Evolutionary conservation across 2,797 vertebrate genomes (phyloP), one percentile per base, ranked within the genome.

Genomic region (Alfaro cultratus): DNA sequence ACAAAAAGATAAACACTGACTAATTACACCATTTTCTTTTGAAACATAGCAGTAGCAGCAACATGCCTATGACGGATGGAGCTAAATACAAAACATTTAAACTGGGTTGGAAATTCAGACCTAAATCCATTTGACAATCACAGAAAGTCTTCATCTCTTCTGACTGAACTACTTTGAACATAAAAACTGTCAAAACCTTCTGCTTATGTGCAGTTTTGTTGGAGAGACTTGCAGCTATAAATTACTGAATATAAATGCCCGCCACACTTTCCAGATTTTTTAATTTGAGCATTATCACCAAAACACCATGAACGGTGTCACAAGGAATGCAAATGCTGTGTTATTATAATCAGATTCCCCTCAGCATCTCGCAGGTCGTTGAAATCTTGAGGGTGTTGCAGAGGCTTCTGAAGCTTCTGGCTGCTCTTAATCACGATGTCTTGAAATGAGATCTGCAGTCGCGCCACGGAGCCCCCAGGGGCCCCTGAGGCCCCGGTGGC

Each of bases 331-430:
- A 76, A 83, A 81, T 46, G 78, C 89, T 53, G 81, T 90, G 86
- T 88, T 88, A 89, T 93, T 92, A 89, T 91, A 91, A 94, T 94
- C 92, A 93, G 89, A 85, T 90, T 41, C 84, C 85, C 80, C 91
- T 92, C 88, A 64, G 73, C 70, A 21, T 83, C 85, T 88, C 43
- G 76, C 81, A 84, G 87, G 87, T 92, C 87, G 76, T 89, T 88
- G 82, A 90, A 85, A 84, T 92, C 80, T 90, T 73, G 88, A 92
- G 87, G 84, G 91, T 73, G 81, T 73, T 34, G 86, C 85, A n/a
- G 82, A 74, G 78, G 85, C 84, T 88, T 86, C 89, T 74, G 85
- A 93, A 85, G 86, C 83, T 78, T 88, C 91, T 70, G 87, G 86
- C 86, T 80, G 81, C 83, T 87, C 91, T 93, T 93, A 87, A 95